phyloP scores from a whole-genome alignment of 1,140 invertebrate genomes.

The Zaprionus lachaisei region DNA sequence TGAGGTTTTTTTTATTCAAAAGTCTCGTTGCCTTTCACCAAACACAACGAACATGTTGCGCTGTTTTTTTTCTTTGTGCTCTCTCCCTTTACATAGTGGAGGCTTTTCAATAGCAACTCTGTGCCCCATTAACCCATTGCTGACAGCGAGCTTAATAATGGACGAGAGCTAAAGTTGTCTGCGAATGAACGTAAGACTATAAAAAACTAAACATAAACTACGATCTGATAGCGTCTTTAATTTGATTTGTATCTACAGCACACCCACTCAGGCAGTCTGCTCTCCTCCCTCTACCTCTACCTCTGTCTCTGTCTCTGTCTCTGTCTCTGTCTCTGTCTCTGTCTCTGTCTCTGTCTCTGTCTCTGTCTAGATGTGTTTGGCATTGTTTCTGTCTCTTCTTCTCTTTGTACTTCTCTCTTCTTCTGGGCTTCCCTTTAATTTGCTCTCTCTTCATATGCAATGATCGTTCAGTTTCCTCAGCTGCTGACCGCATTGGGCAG shows the following conservation, averaged over 20 bases:
- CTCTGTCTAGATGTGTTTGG: too few relatives aligned
- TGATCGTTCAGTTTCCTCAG: background rate
- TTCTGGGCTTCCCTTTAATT: background rate
- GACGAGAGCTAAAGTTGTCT: background rate
- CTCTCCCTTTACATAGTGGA: background rate
- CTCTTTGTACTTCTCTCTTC: background rate
- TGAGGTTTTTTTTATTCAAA: slow-evolving; percentile 7
- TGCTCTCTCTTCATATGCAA: background rate
- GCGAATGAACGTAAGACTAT: background rate
- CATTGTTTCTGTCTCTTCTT: background rate
- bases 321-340: background rate
- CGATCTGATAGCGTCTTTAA: background rate
- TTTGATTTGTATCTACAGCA: background rate
- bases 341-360: background rate
- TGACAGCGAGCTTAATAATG: background rate
- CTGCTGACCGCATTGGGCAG: background rate
- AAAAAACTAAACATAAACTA: background rate
- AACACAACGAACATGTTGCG: background rate
- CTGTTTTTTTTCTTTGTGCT: background rate
- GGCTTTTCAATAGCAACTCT: background rate
- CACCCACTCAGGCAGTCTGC: background rate
- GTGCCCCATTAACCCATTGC: background rate
- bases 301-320: background rate
- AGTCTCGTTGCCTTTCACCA: slow-evolving; percentile 39
- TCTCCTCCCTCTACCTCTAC: background rate